These are phyloP conservation scores for Loriculus beryllinus DNA, from an alignment of 2,797 vertebrate genomes.

Conservation along the genomic window DNA sequence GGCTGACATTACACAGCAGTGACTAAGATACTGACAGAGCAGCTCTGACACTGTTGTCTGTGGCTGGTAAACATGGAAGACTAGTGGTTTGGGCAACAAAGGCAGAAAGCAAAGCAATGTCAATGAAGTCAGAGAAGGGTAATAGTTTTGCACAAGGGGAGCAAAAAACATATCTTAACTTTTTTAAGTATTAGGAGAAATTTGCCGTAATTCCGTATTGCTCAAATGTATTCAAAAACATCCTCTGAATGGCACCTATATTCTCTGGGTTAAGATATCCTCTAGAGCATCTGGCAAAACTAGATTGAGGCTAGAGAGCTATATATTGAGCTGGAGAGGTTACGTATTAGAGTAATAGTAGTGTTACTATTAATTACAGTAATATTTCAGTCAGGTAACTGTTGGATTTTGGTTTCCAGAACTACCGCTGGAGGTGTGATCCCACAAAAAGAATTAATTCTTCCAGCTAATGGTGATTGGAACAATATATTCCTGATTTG, in stretches of 20 bases:
- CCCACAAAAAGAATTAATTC: background rate
- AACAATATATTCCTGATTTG: background rate
- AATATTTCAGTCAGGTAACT: background rate
- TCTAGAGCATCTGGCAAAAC: background rate
- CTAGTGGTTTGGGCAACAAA: background rate
- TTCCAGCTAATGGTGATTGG: background rate
- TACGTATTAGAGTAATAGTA: background rate
- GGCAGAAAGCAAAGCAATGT: background rate
- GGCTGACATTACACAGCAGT: background rate
- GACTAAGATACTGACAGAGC: background rate
- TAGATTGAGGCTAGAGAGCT: background rate
- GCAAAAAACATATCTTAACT: background rate
- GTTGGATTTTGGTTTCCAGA: background rate
- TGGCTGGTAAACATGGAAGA: background rate
- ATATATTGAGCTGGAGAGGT: background rate
- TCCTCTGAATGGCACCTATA: accelerated
- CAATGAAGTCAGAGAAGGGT: background rate
- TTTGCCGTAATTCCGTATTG: background rate
- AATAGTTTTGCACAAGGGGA: background rate
- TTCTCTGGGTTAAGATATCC: background rate
- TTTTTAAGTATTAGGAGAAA: background rate
- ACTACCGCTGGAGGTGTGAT: background rate
- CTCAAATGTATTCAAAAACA: background rate
- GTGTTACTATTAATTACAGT: background rate
- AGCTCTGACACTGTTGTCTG: background rate